A percentile compares a stretch with the other conserved stretches of the same genome.
These are phyloP conservation scores for Cathartes aura DNA, from an alignment of 2,113 vertebrate species.

Conservation along the genomic window DNA sequence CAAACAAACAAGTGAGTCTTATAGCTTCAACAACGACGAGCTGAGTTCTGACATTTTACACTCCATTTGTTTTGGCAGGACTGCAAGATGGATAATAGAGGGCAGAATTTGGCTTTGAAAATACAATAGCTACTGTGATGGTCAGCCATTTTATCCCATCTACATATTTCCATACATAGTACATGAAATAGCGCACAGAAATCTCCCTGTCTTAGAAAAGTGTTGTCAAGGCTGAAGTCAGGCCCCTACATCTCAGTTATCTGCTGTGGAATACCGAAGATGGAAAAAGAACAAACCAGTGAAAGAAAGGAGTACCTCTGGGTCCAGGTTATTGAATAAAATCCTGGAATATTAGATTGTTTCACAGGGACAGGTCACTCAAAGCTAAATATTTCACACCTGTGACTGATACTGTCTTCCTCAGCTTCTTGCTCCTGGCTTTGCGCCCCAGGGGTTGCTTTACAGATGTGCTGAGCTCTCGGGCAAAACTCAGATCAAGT, in stretches of 20 bases:
- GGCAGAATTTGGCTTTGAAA: neutral
- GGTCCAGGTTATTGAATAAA: neutral
- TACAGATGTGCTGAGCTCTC: neutral
- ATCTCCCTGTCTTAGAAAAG: neutral
- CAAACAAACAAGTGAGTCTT: neutral
- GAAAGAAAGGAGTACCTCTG: neutral
- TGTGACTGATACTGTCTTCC: accelerated
- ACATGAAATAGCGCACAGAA: neutral
- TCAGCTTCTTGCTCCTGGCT: neutral
- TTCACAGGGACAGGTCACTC: neutral
- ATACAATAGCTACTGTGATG: neutral
- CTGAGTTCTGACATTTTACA: neutral
- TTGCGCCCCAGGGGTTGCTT: neutral
- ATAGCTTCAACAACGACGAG: neutral
- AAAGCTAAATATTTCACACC: neutral
- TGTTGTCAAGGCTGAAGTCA: neutral
- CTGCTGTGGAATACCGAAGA: neutral
- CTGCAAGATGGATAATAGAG: neutral
- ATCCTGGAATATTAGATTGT: neutral
- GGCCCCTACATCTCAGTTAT: neutral
- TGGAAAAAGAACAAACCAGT: neutral
- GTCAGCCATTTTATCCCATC: neutral
- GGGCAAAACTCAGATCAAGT: neutral
- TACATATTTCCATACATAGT: neutral
- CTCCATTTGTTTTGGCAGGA: neutral